Conservation (phyloP, 2,113 vertebrate genomes). For the Clarias gariepinus region DNA sequence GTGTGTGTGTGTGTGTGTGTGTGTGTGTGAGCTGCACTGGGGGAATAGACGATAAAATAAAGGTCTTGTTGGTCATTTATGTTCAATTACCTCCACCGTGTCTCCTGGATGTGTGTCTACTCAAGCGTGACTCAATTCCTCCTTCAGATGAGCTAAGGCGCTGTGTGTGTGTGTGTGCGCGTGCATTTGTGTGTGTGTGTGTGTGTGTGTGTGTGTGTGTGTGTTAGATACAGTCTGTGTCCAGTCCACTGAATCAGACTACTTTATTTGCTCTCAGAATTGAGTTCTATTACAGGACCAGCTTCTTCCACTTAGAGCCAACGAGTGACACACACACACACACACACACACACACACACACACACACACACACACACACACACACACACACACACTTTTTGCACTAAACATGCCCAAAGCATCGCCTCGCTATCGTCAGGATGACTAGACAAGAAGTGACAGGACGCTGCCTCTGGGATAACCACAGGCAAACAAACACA, state of each 20-base stretch:
- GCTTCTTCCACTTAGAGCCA: slow-evolving; percentile 65
- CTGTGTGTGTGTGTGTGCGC: slow-evolving; percentile 27
- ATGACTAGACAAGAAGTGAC: slow-evolving; percentile 75
- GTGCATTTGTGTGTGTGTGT: slow-evolving; percentile 44
- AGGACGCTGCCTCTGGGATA: slow-evolving; percentile 65
- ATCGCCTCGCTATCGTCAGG: slow-evolving; percentile 60
- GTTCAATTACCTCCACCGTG: slow-evolving; percentile 74
- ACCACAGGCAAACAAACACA: slow-evolving; percentile 47
- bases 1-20: slow-evolving; percentile 22
- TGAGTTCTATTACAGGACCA: slow-evolving; percentile 70
- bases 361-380: slow-evolving; percentile 45
- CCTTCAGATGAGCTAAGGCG: slow-evolving; percentile 36
- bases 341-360: slow-evolving; percentile 46
- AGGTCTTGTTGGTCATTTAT: slow-evolving; percentile 69
- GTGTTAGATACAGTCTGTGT: slow-evolving; percentile 64
- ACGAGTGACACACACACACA: slow-evolving; percentile 48
- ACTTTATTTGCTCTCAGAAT: slow-evolving; percentile 78
- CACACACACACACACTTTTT: slow-evolving; percentile 28
- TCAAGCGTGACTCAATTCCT: slow-evolving; percentile 47
- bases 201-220: slow-evolving; percentile 51
- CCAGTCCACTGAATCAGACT: slow-evolving; percentile 75
- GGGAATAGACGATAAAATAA: slow-evolving; percentile 58
- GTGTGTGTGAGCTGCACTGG: slow-evolving; percentile 11
- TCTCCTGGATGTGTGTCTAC: slow-evolving; percentile 55
- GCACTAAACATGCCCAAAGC: slow-evolving; percentile 61